Evolutionary conservation across 37 sponge, comb jelly and placozoan species (phyloP), one percentile per base, ranked within the genome.

Genomic region (Haliclona indistincta): DNA sequence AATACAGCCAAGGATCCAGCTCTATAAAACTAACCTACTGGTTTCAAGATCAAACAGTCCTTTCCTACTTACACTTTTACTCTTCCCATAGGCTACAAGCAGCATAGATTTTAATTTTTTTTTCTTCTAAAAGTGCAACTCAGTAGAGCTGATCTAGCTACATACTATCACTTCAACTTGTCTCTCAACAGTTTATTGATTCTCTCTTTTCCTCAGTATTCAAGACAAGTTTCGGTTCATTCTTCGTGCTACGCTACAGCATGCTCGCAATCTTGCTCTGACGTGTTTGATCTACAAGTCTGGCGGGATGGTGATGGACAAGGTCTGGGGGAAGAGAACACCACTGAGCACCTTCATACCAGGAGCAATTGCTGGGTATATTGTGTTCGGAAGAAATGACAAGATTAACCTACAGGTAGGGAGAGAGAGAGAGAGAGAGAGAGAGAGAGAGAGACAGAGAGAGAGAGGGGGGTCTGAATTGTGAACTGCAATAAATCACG

Each of bases 341-440:
- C 70, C 77, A 11, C 2, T 76, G n/a, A 69, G 66, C 54, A 73
- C 47, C 40, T 78, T 82, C 37, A 43, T 86, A 30, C 74, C 56
- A 28, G 91, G 68, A 22, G 70, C 64, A 20, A 34, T 55, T 28
- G 63, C 64, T 32, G 91, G 91, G 1, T 91, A 91, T 45, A 26
- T 82, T 30, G 83, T 86, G 51, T 91, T 91, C 54, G 91, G 91
- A 30, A 68, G 66, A 38, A 80, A 91, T 37, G 82, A 85, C 55
- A 81, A 81, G 62, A 54, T 91, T 34, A 91, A 91, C 67, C 81
- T 76, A 75, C 91, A 91, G 71, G 91, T 90, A 0, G 58, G 74
- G 40, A 25, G 49, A 4, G 74, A 33, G 1, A 11, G 37, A 63
- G 41, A 38, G 3, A 28, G 23, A 56, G 6, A 7, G 6, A 2